phyloP scores from a whole-genome alignment of 2,113 vertebrate genomes.

The Poeciliopsis occidentalis region DNA sequence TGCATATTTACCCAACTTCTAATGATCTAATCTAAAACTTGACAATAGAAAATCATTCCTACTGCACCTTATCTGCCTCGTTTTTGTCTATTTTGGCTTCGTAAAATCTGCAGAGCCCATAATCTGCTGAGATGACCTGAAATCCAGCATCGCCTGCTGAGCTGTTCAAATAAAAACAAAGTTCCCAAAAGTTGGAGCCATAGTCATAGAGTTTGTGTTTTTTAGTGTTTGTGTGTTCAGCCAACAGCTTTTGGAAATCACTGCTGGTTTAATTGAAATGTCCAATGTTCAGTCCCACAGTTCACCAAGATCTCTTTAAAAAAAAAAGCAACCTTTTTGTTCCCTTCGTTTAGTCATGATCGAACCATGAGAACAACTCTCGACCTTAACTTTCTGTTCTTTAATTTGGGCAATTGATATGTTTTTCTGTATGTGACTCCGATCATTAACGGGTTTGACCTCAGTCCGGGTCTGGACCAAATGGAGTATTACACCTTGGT shows the following conservation, averaged over 20 bases:
- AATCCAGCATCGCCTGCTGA: slow-evolving; percentile 14
- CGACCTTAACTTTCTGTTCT: background rate
- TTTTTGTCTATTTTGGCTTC: background rate
- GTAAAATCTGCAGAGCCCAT: background rate
- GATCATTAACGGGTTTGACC: background rate
- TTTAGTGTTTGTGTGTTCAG: slow-evolving; percentile 28
- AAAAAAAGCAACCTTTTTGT: slow-evolving; percentile 20
- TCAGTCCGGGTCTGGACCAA: background rate
- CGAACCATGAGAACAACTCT: background rate
- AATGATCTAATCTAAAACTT: too few relatives aligned
- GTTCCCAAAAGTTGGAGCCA: slow-evolving; percentile 14
- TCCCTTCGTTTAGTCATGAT: background rate
- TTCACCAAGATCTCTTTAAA: slow-evolving; percentile 30
- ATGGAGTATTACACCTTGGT: background rate
- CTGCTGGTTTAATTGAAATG: slow-evolving; percentile 50
- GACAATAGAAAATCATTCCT: background rate
- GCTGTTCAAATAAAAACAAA: slow-evolving; percentile 24
- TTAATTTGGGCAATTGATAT: background rate
- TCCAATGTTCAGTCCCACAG: slow-evolving; percentile 22
- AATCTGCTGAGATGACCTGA: slow-evolving; percentile 12
- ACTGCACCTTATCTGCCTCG: background rate
- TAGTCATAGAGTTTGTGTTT: slow-evolving; percentile 3
- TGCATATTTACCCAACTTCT: background rate
- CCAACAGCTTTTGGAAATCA: slow-evolving; percentile 68
- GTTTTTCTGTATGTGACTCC: background rate